These are phyloP conservation scores for Bovichtus variegatus DNA, from an alignment of 2,797 vertebrate genomes.

Conservation along the genomic window DNA sequence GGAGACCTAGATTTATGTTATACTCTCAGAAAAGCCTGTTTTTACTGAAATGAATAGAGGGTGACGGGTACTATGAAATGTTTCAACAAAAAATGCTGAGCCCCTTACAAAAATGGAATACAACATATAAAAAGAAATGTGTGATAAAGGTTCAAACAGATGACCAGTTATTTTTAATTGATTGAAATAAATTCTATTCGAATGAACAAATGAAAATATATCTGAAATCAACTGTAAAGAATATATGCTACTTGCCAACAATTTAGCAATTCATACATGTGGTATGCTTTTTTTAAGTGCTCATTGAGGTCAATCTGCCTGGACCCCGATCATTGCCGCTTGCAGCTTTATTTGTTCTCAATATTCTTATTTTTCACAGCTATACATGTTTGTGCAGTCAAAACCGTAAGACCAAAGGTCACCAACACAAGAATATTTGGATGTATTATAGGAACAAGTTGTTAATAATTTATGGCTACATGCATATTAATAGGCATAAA, in stretches of 20 bases:
- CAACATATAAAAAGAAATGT: background rate
- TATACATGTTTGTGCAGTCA: too few species aligned
- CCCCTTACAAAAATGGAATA: background rate
- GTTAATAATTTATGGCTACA: background rate
- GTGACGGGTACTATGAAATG: background rate
- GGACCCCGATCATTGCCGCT: background rate
- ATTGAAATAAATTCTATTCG: background rate
- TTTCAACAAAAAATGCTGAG: slow-evolving; percentile 23
- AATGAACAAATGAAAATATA: background rate
- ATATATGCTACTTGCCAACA: background rate
- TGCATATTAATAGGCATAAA: background rate
- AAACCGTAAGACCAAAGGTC: too few species aligned
- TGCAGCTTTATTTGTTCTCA: background rate
- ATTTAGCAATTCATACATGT: too few species aligned
- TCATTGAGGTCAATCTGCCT: background rate
- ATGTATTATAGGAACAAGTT: background rate
- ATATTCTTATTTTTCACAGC: too few species aligned
- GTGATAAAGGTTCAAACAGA: background rate
- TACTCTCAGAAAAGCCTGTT: slow-evolving; percentile 24
- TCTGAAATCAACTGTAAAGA: background rate
- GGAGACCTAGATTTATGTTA: slow-evolving; percentile 57
- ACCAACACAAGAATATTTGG: background rate
- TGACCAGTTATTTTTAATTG: background rate
- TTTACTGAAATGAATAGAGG: slow-evolving; percentile 19
- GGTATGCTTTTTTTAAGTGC: background rate